Conservation (phyloP, 2,797 vertebrate species). For the Anas acuta region DNA sequence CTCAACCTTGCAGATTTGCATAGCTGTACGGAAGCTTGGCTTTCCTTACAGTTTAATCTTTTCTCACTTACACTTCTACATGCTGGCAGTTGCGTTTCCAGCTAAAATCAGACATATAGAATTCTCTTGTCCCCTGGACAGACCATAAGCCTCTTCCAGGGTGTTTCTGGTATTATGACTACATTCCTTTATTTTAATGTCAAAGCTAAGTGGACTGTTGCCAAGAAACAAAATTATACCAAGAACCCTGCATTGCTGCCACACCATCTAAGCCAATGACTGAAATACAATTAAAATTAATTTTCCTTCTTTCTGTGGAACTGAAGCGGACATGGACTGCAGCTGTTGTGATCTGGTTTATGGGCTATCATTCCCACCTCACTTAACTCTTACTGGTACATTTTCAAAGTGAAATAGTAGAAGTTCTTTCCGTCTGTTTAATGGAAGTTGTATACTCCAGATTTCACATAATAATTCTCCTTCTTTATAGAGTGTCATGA, state of each 20-base stretch:
- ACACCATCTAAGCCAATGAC: conserved; percentile 70
- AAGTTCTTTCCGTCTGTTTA: not conserved
- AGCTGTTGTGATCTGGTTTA: conserved; percentile 63
- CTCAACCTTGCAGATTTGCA: conserved; percentile 43
- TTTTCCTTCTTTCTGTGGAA: conserved; percentile 60
- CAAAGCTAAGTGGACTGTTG: conserved; percentile 58
- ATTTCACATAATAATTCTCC: conserved; percentile 5
- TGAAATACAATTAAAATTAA: conserved; percentile 74
- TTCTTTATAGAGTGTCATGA: not conserved
- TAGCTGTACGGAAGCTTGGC: conserved; percentile 48
- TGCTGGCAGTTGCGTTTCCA: conserved; percentile 59
- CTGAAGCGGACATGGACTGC: conserved; percentile 23
- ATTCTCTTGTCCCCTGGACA: conserved; percentile 40
- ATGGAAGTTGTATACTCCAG: not conserved
- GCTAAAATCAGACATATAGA: conserved; percentile 58
- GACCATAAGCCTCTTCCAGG: conserved; percentile 39
- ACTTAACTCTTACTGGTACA: conserved; percentile 48
- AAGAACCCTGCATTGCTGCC: conserved; percentile 20
- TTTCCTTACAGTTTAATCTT: conserved; percentile 53
- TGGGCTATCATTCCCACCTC: conserved; percentile 19
- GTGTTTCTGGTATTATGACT: conserved; percentile 64
- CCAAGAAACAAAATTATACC: conserved; percentile 68
- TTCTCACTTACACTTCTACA: conserved; percentile 61
- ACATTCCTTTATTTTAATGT: conserved; percentile 71
- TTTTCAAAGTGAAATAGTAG: conserved; percentile 48